Percentiles rank a stretch among this genome's conserved stretches.
These are phyloP conservation scores for Poeciliopsis infans DNA, from an alignment of 2,797 vertebrate genomes.

Conservation along the genomic window DNA sequence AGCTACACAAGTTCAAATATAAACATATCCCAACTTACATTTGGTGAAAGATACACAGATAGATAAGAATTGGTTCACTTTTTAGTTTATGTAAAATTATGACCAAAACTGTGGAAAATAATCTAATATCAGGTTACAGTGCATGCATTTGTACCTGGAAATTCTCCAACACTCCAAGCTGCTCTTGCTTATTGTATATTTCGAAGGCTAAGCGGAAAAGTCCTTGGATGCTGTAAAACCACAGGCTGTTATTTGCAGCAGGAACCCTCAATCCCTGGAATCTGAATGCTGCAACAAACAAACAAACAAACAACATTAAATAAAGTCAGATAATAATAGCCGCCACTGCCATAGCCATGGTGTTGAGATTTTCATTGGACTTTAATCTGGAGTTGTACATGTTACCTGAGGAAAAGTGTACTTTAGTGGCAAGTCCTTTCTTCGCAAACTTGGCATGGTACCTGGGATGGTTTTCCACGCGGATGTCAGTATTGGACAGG, in stretches of 20 bases:
- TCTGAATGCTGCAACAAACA: slow-evolving; percentile 73
- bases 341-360: background rate
- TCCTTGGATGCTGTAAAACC: slow-evolving; percentile 88
- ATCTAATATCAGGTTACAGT: slow-evolving; percentile 4
- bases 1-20: background rate
- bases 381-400: background rate
- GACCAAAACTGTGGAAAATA: background rate
- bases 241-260: slow-evolving; percentile 77
- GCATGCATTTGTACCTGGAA: slow-evolving; percentile 76
- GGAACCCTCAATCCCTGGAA: slow-evolving; percentile 82
- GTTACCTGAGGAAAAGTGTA: slow-evolving; percentile 82
- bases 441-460: slow-evolving; percentile 85
- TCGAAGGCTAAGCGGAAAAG: slow-evolving; percentile 87
- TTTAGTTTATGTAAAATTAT: background rate
- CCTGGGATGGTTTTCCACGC: slow-evolving; percentile 85
- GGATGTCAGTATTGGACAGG: slow-evolving; percentile 80
- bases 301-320: background rate
- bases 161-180: slow-evolving; percentile 82
- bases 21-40: background rate
- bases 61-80: background rate
- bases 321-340: background rate
- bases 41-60: background rate
- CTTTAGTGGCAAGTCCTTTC: slow-evolving; percentile 83
- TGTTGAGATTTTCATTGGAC: background rate
- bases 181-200: slow-evolving; percentile 81